phyloP scores from a whole-genome alignment of 2,888 invertebrate species.

The Amiota mariae region DNA sequence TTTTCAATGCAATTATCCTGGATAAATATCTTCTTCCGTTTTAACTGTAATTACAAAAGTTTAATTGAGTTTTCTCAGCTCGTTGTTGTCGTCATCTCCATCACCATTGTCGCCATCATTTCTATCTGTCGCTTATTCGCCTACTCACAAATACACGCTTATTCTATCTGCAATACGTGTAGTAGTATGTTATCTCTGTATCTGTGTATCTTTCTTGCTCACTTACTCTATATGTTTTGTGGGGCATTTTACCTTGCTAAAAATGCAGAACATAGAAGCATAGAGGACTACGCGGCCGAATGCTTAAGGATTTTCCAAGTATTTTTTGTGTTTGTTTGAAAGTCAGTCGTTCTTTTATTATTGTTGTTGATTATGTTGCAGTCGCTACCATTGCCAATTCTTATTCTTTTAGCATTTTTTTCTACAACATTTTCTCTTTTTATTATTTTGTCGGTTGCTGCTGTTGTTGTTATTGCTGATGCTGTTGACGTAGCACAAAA shows the following conservation, averaged over 20 bases:
- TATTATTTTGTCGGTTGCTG: background rate
- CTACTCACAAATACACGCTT: conserved; percentile 5
- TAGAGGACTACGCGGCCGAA: background rate
- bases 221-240: background rate
- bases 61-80: conserved; percentile 60
- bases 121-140: conserved; percentile 41
- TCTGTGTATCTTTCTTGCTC: conserved; percentile 31
- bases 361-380: conserved; percentile 9
- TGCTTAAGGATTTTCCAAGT: background rate
- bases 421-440: too few relatives aligned
- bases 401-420: conserved; percentile 37
- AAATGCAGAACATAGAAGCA: conserved; percentile 10
- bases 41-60: conserved; percentile 62
- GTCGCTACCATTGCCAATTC: conserved; percentile 5
- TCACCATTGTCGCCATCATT: conserved; percentile 34
- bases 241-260: background rate
- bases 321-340: conserved; percentile 28
- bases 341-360: conserved; percentile 35
- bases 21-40: conserved; percentile 62
- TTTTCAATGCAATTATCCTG: conserved; percentile 64
- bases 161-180: conserved; percentile 57
- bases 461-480: conserved; percentile 20
- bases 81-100: conserved; percentile 40
- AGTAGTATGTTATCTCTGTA: conserved; percentile 46
- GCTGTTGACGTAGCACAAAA: conserved; percentile 19